Evolutionary conservation across 2,888 invertebrate species (phyloP).

Genomic region (Proisotoma minuta): DNA sequence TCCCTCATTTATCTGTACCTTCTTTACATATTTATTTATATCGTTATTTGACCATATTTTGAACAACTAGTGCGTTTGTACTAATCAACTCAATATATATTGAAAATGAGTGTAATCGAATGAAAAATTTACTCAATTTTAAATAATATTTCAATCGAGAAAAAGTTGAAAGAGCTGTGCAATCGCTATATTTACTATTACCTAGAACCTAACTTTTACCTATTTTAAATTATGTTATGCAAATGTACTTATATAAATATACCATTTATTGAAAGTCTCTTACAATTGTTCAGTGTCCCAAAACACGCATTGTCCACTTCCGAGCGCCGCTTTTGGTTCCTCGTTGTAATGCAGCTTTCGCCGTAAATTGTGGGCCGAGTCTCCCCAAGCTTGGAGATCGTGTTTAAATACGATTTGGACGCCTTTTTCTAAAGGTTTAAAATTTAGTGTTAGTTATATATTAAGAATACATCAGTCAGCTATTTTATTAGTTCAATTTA

Average conservation of each 20-base stretch:
- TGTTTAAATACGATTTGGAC: constrained; percentile 40
- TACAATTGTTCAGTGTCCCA: constrained; percentile 38
- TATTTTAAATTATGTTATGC: neutral
- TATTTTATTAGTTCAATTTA: neutral
- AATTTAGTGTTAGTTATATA: neutral
- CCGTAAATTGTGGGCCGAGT: constrained; percentile 16
- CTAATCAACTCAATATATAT: too few relatives aligned
- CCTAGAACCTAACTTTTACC: too few relatives aligned
- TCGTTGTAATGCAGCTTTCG: constrained; percentile 42
- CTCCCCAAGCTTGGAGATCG: constrained; percentile 42
- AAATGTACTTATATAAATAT: neutral
- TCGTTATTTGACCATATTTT: too few relatives aligned
- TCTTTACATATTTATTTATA: too few relatives aligned
- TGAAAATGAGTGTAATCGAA: too few relatives aligned
- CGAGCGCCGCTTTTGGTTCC: constrained; percentile 36
- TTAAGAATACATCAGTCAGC: neutral
- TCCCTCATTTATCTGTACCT: too few relatives aligned
- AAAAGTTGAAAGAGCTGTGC: too few relatives aligned
- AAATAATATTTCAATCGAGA: too few relatives aligned
- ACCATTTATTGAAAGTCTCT: neutral
- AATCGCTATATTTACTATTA: too few relatives aligned
- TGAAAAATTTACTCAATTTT: too few relatives aligned
- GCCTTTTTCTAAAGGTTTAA: constrained; percentile 27
- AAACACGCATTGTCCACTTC: constrained; percentile 36
- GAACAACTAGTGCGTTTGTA: too few relatives aligned